phyloP scores from a whole-genome alignment of 2,797 vertebrate species.

The Dendrocincla fuliginosa region DNA sequence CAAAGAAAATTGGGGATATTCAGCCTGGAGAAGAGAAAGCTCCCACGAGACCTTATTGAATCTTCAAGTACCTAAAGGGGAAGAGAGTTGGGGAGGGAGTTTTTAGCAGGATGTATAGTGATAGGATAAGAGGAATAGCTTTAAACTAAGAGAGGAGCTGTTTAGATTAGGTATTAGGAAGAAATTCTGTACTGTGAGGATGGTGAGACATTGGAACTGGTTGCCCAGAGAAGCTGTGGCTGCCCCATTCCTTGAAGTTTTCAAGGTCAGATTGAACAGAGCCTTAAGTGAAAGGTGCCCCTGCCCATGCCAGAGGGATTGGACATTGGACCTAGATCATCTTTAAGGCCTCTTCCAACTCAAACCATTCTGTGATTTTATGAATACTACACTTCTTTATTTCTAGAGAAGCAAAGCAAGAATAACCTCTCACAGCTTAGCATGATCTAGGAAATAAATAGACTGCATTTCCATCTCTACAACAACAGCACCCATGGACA shows the following conservation, averaged over 20 bases:
- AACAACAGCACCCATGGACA: background rate
- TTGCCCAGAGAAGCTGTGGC: fast-evolving
- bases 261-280: background rate
- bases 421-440: background rate
- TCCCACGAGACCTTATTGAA: too few species aligned
- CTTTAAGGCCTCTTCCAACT: background rate
- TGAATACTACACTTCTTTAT: background rate
- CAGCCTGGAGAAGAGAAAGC: too few species aligned
- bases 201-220: too few species aligned
- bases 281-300: background rate
- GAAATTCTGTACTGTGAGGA: background rate
- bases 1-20: too few species aligned
- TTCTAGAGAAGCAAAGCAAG: background rate
- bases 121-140: background rate
- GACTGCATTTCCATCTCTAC: background rate
- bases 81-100: too few species aligned
- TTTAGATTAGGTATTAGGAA: background rate
- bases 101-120: background rate
- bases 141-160: background rate
- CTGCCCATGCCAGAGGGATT: background rate
- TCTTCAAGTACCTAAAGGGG: too few species aligned
- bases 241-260: fast-evolving
- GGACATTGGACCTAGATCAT: background rate
- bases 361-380: background rate
- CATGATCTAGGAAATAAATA: background rate